These are phyloP conservation scores for Herpailurus yagouaroundi DNA, from an alignment of 2,113 vertebrate genomes.

Conservation along the genomic window DNA sequence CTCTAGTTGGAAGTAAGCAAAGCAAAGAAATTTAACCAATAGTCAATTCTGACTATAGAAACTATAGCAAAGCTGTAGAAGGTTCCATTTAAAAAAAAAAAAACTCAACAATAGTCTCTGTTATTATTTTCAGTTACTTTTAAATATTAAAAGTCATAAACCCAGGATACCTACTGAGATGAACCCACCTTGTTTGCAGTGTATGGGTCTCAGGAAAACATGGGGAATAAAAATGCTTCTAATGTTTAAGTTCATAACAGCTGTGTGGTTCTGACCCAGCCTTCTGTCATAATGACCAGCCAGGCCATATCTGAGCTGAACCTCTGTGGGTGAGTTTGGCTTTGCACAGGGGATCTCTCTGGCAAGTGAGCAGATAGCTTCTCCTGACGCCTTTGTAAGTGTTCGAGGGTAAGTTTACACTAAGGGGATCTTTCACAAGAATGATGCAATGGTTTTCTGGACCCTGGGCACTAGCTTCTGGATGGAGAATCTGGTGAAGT, in stretches of 20 bases:
- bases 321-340: neutral
- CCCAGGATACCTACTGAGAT: neutral
- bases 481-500: neutral
- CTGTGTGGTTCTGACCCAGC: neutral
- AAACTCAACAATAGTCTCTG: neutral
- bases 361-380: neutral
- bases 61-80: neutral
- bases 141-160: neutral
- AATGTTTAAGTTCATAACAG: neutral
- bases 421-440: neutral
- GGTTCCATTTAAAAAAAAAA: neutral
- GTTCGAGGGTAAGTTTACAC: neutral
- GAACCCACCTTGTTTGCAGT: neutral
- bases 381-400: neutral
- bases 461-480: neutral
- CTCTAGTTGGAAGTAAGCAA: neutral
- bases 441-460: neutral
- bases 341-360: neutral
- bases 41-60: neutral
- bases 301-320: neutral
- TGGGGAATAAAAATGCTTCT: neutral
- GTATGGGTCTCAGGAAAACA: neutral
- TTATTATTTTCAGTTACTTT: neutral
- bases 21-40: neutral
- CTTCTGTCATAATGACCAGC: neutral